These are phyloP conservation scores for Acropora tenuis DNA, from an alignment of 64 coral and sea anemone species.

Conservation along the genomic window DNA sequence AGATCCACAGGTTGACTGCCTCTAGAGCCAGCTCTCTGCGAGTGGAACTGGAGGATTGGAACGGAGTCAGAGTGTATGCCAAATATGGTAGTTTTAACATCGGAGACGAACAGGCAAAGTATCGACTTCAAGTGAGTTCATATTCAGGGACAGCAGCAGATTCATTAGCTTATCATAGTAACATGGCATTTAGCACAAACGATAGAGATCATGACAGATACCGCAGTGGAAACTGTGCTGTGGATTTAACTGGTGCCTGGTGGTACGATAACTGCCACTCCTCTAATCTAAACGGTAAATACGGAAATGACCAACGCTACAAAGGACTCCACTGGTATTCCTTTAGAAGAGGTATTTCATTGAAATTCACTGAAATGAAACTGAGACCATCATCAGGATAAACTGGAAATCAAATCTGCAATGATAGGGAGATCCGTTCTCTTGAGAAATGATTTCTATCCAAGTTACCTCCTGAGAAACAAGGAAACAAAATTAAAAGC, in stretches of 20 bases:
- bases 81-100: conserved; percentile 51
- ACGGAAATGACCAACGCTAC: conserved; percentile 11
- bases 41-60: conserved; percentile 73
- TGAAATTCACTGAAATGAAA: conserved; percentile 70
- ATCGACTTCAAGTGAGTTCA: conserved; percentile 48
- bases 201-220: conserved; percentile 67
- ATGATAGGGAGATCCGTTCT: no score
- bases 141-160: conserved; percentile 76
- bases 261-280: conserved; percentile 63
- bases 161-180: conserved; percentile 58
- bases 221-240: conserved; percentile 53
- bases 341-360: conserved; percentile 7
- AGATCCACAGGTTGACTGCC: conserved; percentile 3
- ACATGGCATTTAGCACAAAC: conserved; percentile 68
- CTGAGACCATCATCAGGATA: conserved; percentile 33
- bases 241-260: conserved; percentile 60
- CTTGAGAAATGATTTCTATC: no score
- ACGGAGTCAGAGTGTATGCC: conserved; percentile 45
- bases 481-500: no score
- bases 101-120: conserved; percentile 12
- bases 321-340: conserved; percentile 19
- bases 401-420: no score
- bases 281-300: conserved; percentile 72
- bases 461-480: no score
- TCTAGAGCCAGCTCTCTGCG: conserved; percentile 37